Evolutionary conservation across 2,797 vertebrate species (phyloP).

Genomic region (Onychomys torridus): DNA sequence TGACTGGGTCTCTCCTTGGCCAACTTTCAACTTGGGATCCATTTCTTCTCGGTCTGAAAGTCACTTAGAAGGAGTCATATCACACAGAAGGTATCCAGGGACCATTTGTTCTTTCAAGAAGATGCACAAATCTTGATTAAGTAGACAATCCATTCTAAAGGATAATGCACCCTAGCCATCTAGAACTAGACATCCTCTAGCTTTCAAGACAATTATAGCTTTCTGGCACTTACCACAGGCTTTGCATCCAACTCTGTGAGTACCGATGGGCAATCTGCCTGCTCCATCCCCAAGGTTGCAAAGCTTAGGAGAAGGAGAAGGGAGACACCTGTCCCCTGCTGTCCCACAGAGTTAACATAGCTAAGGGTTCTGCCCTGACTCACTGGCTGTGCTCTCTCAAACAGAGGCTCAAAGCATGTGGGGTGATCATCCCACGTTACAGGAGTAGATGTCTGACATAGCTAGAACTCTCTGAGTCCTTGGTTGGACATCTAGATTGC

Average conservation of each 20-base stretch:
- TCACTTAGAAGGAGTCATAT: neutral
- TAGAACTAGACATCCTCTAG: neutral
- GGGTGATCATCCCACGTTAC: neutral
- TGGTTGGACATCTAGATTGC: neutral
- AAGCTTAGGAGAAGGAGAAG: neutral
- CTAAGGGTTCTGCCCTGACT: neutral
- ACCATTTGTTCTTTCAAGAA: constrained; percentile 44
- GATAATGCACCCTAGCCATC: neutral
- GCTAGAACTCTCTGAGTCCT: neutral
- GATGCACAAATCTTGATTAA: neutral
- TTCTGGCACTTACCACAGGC: neutral
- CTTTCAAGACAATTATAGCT: neutral
- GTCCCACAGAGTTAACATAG: constrained; percentile 62
- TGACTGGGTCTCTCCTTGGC: neutral
- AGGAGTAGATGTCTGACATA: neutral
- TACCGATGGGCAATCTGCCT: neutral
- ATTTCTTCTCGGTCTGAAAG: neutral
- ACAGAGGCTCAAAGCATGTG: neutral
- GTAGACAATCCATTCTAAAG: neutral
- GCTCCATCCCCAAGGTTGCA: neutral
- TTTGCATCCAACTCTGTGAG: neutral
- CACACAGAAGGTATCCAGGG: neutral
- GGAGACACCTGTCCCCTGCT: neutral
- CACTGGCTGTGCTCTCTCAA: neutral
- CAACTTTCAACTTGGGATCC: neutral